Percentiles rank a stretch among this genome's conserved stretches.
Evolutionary conservation across 2,113 vertebrate species (phyloP).

Genomic region (Corythaixoides concolor): DNA sequence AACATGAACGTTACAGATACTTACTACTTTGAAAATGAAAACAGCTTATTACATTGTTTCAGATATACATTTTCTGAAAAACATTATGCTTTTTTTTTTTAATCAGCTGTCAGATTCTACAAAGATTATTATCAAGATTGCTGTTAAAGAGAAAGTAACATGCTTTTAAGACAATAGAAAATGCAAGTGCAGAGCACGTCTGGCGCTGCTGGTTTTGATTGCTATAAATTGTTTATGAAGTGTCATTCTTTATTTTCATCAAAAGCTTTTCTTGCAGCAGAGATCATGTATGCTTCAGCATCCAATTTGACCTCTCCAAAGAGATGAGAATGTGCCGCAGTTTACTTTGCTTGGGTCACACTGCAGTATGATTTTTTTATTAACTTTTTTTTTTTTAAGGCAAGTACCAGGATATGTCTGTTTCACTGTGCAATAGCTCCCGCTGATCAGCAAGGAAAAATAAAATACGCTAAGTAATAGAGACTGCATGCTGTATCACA

Average conservation of each 20-base stretch:
- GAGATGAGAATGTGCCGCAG: not conserved
- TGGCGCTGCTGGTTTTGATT: not conserved
- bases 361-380: not conserved
- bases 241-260: constrained; percentile 17
- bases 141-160: not conserved
- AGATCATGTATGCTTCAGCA: not conserved
- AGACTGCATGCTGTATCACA: not conserved
- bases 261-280: constrained; percentile 35
- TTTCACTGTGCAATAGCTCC: not conserved
- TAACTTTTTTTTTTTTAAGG: not conserved
- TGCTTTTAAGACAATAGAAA: not conserved
- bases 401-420: not conserved
- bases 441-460: not conserved
- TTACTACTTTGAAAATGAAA: not conserved
- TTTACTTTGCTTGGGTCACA: constrained; percentile 35
- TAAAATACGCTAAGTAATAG: not conserved
- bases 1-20: not conserved
- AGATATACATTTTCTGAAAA: not conserved
- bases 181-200: not conserved
- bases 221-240: constrained; percentile 62
- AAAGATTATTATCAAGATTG: not conserved
- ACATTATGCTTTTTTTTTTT: not conserved
- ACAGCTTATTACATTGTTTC: not conserved
- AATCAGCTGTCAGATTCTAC: not conserved
- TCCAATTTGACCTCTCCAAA: not conserved